Conservation (phyloP, 2,888 invertebrate species). For the Heliconius ethilla region DNA sequence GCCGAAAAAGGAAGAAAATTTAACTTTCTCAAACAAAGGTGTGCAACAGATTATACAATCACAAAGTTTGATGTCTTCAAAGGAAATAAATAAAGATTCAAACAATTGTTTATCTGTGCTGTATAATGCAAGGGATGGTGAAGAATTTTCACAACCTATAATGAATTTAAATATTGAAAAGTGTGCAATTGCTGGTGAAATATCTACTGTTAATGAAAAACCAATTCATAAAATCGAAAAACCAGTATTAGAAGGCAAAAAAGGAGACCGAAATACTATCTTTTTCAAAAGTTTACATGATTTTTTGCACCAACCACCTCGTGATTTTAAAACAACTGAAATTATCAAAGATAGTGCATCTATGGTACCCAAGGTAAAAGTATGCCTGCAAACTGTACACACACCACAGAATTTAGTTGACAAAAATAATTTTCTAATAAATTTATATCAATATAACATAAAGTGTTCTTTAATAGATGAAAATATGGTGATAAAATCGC, state of each 20-base stretch:
- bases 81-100: background rate
- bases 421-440: background rate
- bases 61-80: background rate
- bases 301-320: background rate
- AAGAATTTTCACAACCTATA: background rate
- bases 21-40: background rate
- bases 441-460: conserved; percentile 25
- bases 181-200: background rate
- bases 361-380: background rate
- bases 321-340: background rate
- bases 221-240: background rate
- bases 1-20: background rate
- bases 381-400: background rate
- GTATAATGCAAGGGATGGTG: background rate
- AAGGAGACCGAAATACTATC: background rate
- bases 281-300: background rate
- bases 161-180: conserved; percentile 5
- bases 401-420: background rate
- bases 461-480: conserved; percentile 17
- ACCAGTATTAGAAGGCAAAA: background rate
- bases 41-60: background rate
- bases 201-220: background rate
- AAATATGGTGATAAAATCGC: conserved; percentile 12
- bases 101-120: background rate
- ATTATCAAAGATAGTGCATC: background rate